These are phyloP conservation scores for Cinclus cinclus DNA, from an alignment of 2,113 vertebrate species.

Conservation along the genomic window DNA sequence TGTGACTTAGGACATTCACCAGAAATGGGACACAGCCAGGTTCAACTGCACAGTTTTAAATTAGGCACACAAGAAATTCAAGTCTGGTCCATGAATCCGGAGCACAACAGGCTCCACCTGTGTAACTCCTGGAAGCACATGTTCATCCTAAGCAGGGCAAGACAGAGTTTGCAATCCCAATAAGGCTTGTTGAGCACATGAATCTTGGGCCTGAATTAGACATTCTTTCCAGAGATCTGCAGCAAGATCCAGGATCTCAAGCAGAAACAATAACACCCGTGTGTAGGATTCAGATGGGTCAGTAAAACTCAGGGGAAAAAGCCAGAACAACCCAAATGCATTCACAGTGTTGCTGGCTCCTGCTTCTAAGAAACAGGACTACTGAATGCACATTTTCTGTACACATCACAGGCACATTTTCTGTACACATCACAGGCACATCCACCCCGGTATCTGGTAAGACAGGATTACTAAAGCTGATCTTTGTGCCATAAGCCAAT, in stretches of 20 bases:
- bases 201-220: neutral
- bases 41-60: neutral
- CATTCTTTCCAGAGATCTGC: neutral
- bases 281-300: neutral
- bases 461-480: neutral
- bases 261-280: neutral
- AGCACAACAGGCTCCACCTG: neutral
- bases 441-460: neutral
- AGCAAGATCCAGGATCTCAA: neutral
- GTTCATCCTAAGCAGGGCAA: neutral
- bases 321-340: neutral
- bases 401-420: neutral
- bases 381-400: neutral
- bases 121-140: neutral
- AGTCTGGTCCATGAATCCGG: neutral
- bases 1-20: neutral
- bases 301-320: neutral
- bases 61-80: neutral
- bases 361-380: neutral
- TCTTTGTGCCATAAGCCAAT: neutral
- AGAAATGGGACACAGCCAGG: neutral
- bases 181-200: fast-evolving
- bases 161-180: neutral
- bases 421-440: neutral
- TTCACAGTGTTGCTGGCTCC: neutral